phyloP scores from a whole-genome alignment of 35 echinoderm and acorn worm genomes.

The Hemicentrotus pulcherrimus region DNA sequence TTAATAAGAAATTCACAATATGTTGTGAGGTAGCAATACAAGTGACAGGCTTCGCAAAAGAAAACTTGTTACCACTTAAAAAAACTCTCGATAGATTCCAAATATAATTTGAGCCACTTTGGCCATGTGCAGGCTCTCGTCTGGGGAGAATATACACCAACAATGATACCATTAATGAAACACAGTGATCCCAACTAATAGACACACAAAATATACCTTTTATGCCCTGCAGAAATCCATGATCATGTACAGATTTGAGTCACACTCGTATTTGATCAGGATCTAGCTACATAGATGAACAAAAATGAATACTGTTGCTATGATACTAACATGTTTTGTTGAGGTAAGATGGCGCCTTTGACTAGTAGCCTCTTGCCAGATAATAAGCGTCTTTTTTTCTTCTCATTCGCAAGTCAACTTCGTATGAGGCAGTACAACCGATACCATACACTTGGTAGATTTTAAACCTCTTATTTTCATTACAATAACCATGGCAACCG shows the following conservation, averaged over 20 bases:
- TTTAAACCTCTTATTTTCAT: not conserved
- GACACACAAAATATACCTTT: not conserved
- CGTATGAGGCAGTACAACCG: not conserved
- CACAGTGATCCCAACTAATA: not conserved
- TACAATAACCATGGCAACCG: not conserved
- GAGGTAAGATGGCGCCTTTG: conserved; percentile 2
- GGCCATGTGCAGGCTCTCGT: too few relatives aligned
- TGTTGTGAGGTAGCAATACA: not conserved
- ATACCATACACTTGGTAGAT: not conserved
- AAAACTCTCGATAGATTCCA: too few relatives aligned
- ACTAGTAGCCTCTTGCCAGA: not conserved
- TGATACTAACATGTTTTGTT: not conserved
- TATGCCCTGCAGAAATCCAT: not conserved
- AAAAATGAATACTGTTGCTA: conserved; percentile 39
- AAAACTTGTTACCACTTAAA: not conserved
- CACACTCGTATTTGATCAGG: not conserved
- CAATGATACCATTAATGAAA: not conserved
- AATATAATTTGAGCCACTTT: too few relatives aligned
- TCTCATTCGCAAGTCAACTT: not conserved
- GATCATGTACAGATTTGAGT: not conserved
- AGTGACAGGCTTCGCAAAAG: not conserved
- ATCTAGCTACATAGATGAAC: not conserved
- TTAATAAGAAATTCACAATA: not conserved
- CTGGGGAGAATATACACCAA: too few relatives aligned
- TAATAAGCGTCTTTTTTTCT: not conserved